A percentile compares a stretch with the other conserved stretches of the same genome.
Evolutionary conservation across 2,888 invertebrate species (phyloP).

Genomic region (Eristalinus aeneus): DNA sequence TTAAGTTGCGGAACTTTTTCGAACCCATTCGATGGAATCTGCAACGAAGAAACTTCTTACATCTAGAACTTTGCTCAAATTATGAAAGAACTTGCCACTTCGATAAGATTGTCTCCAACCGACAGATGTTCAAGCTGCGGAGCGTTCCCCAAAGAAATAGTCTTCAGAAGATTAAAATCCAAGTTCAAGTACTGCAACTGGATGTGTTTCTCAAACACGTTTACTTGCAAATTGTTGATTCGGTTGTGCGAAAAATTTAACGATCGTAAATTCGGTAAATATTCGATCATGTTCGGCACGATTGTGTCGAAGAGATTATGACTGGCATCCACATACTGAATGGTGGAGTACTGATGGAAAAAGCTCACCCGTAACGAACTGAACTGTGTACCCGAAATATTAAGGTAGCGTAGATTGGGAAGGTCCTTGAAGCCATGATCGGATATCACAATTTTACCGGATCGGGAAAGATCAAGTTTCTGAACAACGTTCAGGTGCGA

Average conservation of each 20-base stretch:
- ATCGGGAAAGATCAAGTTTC: constrained; percentile 75
- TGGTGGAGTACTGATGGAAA: constrained; percentile 71
- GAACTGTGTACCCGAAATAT: constrained; percentile 75
- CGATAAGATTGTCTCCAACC: constrained; percentile 75
- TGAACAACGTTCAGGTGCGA: constrained; percentile 58
- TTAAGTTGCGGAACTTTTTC: constrained; percentile 71
- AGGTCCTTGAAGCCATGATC: constrained; percentile 75
- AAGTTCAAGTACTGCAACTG: constrained; percentile 74
- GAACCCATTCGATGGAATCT: constrained; percentile 74
- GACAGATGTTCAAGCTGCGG: constrained; percentile 73
- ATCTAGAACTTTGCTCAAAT: neutral
- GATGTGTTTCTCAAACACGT: constrained; percentile 72
- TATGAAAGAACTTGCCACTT: constrained; percentile 67
- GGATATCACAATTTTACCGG: constrained; percentile 72
- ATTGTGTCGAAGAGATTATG: constrained; percentile 74
- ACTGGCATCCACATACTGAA: constrained; percentile 76
- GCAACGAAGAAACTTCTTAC: constrained; percentile 11
- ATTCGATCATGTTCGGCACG: constrained; percentile 69
- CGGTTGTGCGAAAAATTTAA: constrained; percentile 77
- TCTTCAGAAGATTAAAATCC: constrained; percentile 75
- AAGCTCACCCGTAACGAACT: constrained; percentile 71
- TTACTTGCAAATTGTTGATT: constrained; percentile 71
- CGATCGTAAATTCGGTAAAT: constrained; percentile 73
- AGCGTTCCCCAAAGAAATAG: constrained; percentile 73
- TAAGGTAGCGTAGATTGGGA: constrained; percentile 73